Conservation (phyloP, 2,888 invertebrate genomes). For the Cephalotes varians region DNA sequence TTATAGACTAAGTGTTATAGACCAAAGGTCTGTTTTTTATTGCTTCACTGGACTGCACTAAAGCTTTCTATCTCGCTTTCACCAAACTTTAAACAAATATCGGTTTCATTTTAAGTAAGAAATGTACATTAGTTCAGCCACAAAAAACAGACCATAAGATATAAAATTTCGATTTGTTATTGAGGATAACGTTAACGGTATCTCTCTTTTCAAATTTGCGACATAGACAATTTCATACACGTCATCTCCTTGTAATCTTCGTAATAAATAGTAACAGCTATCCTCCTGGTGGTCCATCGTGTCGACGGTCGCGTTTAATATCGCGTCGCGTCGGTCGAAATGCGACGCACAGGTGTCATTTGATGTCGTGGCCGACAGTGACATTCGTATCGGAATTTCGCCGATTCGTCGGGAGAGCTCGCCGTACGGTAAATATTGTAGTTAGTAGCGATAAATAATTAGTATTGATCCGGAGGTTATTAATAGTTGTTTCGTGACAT, state of each 20-base stretch:
- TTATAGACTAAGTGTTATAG: too few relatives aligned
- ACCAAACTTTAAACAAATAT: too few relatives aligned
- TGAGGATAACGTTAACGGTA: not conserved
- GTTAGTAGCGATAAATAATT: constrained; percentile 21
- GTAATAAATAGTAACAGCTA: not conserved
- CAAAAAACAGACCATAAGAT: too few relatives aligned
- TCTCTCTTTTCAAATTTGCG: not conserved
- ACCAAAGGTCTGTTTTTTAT: too few relatives aligned
- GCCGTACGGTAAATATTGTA: constrained; percentile 35
- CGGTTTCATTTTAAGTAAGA: too few relatives aligned
- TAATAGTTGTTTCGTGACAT: constrained; percentile 46
- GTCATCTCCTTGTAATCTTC: not conserved
- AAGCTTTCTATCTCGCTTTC: too few relatives aligned
- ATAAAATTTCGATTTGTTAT: not conserved
- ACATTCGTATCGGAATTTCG: constrained; percentile 43
- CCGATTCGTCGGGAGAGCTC: constrained; percentile 34
- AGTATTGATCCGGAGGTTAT: constrained; percentile 42
- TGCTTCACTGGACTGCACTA: too few relatives aligned
- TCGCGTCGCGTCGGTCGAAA: not conserved
- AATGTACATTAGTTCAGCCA: too few relatives aligned
- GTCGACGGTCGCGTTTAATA: constrained; percentile 21
- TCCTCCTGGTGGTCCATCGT: not conserved
- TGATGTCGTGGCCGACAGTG: constrained; percentile 27
- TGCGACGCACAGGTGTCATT: constrained; percentile 16
- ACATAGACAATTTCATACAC: not conserved